Evolutionary conservation across 2,113 vertebrate species (phyloP).

Genomic region (Peromyscus maniculatus): DNA sequence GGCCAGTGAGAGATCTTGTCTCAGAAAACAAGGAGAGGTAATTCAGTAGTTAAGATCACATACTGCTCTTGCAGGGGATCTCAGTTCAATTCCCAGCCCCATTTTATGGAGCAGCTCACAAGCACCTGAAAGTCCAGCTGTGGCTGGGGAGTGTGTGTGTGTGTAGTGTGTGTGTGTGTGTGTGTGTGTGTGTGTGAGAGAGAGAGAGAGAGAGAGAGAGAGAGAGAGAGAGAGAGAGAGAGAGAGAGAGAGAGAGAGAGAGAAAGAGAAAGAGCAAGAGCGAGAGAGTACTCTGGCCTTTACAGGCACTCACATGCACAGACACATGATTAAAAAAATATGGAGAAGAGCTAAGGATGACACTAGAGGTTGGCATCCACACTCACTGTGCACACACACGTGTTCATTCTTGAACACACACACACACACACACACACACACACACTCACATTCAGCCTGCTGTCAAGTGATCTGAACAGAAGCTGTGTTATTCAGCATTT

Average conservation of each 20-base stretch:
- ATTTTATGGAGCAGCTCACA: not conserved
- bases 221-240: too few species aligned
- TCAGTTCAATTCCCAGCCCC: not conserved
- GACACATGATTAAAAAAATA: not conserved
- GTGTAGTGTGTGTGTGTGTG: not conserved
- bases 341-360: not conserved
- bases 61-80: too few species aligned
- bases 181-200: not conserved
- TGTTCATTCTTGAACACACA: not conserved
- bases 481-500: not conserved
- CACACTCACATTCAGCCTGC: not conserved
- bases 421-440: not conserved
- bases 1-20: not conserved
- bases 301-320: not conserved
- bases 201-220: too few species aligned
- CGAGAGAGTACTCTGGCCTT: not conserved
- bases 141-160: not conserved
- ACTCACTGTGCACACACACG: not conserved
- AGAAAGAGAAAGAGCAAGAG: too few species aligned
- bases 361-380: too few species aligned
- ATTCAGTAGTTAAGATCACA: not conserved
- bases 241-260: too few species aligned
- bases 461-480: not conserved
- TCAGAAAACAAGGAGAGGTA: not conserved
- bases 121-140: not conserved